Conservation (phyloP, 2,888 invertebrate genomes). For the Caenorhabditis wallacei region DNA sequence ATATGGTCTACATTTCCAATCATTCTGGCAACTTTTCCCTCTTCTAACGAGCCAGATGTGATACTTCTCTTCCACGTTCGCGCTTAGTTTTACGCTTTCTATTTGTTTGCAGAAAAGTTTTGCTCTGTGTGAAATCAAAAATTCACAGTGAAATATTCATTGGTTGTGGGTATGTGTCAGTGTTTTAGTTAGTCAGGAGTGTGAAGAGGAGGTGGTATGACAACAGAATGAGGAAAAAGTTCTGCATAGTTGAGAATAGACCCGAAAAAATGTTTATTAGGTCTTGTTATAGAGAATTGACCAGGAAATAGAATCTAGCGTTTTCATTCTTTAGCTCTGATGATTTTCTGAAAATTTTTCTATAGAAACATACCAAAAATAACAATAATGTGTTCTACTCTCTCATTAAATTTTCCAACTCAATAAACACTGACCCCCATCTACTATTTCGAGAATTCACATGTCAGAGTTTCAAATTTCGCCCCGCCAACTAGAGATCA, state of each 20-base stretch:
- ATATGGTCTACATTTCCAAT: slow-evolving; percentile 50
- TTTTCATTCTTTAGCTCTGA: no score
- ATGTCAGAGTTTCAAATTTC: background rate
- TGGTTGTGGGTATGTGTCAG: slow-evolving; percentile 2
- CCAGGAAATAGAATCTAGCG: no score
- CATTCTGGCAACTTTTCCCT: slow-evolving; percentile 36
- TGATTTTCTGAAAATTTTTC: no score
- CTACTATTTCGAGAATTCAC: background rate
- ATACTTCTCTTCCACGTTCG: slow-evolving; percentile 11
- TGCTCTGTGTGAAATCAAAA: slow-evolving; percentile 44
- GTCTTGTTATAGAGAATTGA: background rate
- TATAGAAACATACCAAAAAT: no score
- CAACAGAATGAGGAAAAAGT: slow-evolving; percentile 38
- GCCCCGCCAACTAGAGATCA: slow-evolving; percentile 13
- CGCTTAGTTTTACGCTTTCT: background rate
- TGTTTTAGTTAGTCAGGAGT: background rate
- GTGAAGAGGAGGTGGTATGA: slow-evolving; percentile 26
- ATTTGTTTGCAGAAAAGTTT: slow-evolving; percentile 50
- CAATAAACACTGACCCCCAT: background rate
- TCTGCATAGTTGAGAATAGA: slow-evolving; percentile 20
- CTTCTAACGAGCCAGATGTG: slow-evolving; percentile 61
- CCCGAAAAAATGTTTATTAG: background rate
- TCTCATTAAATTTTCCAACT: slow-evolving; percentile 8
- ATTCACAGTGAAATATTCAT: slow-evolving; percentile 56
- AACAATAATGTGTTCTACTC: background rate